Conservation (phyloP, 2,888 invertebrate genomes). For the Xylota sylvarum region DNA sequence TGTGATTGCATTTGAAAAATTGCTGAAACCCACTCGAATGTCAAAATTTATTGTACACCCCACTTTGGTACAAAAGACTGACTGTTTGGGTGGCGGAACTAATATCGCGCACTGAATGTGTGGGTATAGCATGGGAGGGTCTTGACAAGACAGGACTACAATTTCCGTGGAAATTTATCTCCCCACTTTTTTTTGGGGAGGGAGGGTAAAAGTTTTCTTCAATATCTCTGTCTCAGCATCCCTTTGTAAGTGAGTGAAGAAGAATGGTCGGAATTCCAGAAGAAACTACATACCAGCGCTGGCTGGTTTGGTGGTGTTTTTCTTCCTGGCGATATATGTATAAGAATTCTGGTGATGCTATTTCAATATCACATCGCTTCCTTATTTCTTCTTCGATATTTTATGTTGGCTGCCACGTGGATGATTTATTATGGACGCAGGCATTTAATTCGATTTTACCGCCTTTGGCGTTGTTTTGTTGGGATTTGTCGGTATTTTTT, state of each 20-base stretch:
- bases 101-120: background rate
- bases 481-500: conserved; percentile 2
- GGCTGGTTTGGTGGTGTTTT: background rate
- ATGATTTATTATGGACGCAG: conserved; percentile 64
- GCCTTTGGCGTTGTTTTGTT: conserved; percentile 31
- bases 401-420: conserved; percentile 46
- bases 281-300: background rate
- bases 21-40: conserved; percentile 43
- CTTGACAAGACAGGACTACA: conserved; percentile 27
- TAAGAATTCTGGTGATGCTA: conserved; percentile 33
- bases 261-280: conserved; percentile 18
- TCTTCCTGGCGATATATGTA: background rate
- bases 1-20: conserved; percentile 62
- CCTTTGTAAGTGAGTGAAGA: conserved; percentile 27
- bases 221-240: conserved; percentile 27
- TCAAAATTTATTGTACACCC: conserved; percentile 48
- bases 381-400: conserved; percentile 41
- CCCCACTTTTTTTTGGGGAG: background rate
- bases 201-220: conserved; percentile 28
- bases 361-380: conserved; percentile 45
- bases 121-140: background rate
- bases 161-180: conserved; percentile 47
- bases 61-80: no score
- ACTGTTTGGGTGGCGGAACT: background rate
- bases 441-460: conserved; percentile 60